Percentiles rank a stretch among this genome's conserved stretches.
Conservation (phyloP, 2,888 invertebrate genomes). For the Tholera decimalis region DNA sequence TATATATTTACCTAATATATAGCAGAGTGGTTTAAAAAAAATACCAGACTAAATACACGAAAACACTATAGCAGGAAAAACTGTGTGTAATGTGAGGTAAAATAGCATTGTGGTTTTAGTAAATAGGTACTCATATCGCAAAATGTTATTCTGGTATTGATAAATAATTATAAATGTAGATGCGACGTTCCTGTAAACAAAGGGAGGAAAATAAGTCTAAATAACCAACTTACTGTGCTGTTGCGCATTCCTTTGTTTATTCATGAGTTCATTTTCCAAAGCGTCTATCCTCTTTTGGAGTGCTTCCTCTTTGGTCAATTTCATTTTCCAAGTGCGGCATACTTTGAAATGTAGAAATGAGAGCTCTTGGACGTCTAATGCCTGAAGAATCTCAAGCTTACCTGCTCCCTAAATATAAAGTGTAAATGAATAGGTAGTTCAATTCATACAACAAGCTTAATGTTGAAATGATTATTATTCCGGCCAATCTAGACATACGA, state of each 20-base stretch:
- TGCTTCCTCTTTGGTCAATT: conserved; percentile 83
- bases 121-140: background rate
- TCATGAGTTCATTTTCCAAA: conserved; percentile 86
- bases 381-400: conserved; percentile 68
- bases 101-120: conserved; percentile 15
- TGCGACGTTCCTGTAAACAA: conserved; percentile 20
- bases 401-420: conserved; percentile 28
- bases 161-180: conserved; percentile 12
- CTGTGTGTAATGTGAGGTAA: too few species aligned
- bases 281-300: conserved; percentile 85
- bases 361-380: conserved; percentile 88
- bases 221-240: conserved; percentile 82
- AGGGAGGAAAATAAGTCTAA: conserved; percentile 22
- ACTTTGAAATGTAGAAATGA: conserved; percentile 90
- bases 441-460: background rate
- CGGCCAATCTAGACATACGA: too few species aligned
- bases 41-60: background rate
- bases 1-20: background rate
- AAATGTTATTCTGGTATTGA: conserved; percentile 15
- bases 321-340: conserved; percentile 87
- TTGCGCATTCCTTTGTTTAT: conserved; percentile 87
- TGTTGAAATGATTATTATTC: too few species aligned
- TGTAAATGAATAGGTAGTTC: background rate
- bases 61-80: conserved; percentile 18
- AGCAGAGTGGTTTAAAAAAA: background rate